phyloP scores from a whole-genome alignment of 2,113 vertebrate genomes.

The Trochalopteron elliotii region DNA sequence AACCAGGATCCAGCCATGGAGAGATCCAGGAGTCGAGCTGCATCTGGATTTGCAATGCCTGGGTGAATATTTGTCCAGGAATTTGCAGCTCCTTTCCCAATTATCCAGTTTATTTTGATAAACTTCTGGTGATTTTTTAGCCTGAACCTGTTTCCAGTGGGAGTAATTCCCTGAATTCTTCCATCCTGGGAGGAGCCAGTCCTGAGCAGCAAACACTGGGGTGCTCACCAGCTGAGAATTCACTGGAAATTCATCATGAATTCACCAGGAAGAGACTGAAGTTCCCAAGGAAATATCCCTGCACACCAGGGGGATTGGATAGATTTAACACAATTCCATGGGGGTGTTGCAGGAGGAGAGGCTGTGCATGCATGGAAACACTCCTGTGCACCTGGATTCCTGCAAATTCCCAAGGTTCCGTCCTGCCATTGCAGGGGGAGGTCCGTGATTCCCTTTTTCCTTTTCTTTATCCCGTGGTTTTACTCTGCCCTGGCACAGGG shows the following conservation, averaged over 20 bases:
- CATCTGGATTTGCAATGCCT: not conserved
- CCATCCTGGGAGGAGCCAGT: not conserved
- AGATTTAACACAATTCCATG: not conserved
- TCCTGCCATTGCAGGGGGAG: not conserved
- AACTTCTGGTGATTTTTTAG: not conserved
- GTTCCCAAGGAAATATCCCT: not conserved
- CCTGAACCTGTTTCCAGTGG: rapidly evolving
- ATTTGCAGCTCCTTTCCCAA: not conserved
- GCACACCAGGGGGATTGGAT: rapidly evolving
- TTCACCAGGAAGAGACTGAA: not conserved
- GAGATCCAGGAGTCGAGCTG: not conserved
- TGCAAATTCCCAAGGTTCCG: rapidly evolving
- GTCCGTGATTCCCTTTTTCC: not conserved
- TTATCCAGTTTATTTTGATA: rapidly evolving
- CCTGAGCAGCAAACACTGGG: not conserved
- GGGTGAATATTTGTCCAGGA: rapidly evolving
- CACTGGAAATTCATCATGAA: rapidly evolving
- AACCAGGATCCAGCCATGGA: not conserved
- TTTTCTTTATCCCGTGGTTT: rapidly evolving
- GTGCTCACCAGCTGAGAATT: rapidly evolving
- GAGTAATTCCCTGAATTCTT: not conserved
- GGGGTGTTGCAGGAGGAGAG: rapidly evolving
- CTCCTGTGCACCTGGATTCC: rapidly evolving
- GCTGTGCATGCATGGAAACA: not conserved
- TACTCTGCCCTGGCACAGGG: not conserved